These are phyloP conservation scores for Troglohyphantes excavatus DNA, from an alignment of 2,888 invertebrate genomes.

Conservation along the genomic window DNA sequence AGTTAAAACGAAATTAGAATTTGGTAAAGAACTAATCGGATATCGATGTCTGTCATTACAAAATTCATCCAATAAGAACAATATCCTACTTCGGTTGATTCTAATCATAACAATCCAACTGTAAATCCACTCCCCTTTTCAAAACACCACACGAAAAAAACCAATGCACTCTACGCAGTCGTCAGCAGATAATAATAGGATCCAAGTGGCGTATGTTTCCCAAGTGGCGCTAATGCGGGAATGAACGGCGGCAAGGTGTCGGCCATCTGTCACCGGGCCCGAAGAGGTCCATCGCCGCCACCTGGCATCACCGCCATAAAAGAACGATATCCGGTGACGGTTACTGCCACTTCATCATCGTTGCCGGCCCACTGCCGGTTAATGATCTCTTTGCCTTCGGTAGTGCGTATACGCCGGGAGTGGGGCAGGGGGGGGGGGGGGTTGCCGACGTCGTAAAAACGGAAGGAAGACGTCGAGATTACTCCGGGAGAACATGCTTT, in stretches of 20 bases:
- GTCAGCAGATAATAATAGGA: slow-evolving; percentile 24
- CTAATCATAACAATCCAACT: too few relatives aligned
- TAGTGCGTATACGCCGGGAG: too few relatives aligned
- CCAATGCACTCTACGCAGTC: too few relatives aligned
- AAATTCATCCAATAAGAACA: too few relatives aligned
- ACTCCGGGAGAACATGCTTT: not conserved
- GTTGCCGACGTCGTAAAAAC: slow-evolving; percentile 23
- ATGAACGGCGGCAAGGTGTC: slow-evolving; percentile 22
- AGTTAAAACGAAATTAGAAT: too few relatives aligned
- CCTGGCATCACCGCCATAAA: slow-evolving; percentile 57
- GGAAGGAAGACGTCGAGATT: not conserved
- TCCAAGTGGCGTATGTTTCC: slow-evolving; percentile 16
- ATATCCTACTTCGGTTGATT: too few relatives aligned
- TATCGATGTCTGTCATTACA: too few relatives aligned
- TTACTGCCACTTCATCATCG: slow-evolving; percentile 65
- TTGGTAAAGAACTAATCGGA: too few relatives aligned
- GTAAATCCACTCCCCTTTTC: too few relatives aligned
- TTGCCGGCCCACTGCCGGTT: slow-evolving; percentile 8
- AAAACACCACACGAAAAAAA: too few relatives aligned
- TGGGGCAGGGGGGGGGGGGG: not conserved
- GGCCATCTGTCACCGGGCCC: slow-evolving; percentile 41
- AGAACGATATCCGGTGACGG: slow-evolving; percentile 58
- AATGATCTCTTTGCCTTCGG: slow-evolving; percentile 55
- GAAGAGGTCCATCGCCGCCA: slow-evolving; percentile 50
- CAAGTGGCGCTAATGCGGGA: slow-evolving; percentile 39